Evolutionary conservation across 2,888 invertebrate genomes (phyloP).

Genomic region (Cremastinae sp.): DNA sequence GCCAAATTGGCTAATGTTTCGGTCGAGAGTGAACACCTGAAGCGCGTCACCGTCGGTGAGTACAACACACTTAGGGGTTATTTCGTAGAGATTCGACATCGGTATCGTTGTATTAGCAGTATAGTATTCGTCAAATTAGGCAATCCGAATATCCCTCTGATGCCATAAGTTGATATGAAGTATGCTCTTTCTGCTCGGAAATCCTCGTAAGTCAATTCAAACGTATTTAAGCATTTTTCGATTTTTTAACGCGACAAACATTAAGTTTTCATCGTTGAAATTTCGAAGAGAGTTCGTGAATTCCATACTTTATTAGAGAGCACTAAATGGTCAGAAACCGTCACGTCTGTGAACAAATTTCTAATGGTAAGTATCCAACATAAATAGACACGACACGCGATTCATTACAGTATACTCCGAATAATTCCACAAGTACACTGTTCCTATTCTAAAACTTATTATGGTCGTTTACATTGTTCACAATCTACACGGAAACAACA

Average conservation of each 20-base stretch:
- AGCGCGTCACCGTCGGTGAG: conserved; percentile 72
- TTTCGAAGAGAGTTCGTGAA: conserved; percentile 8
- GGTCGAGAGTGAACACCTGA: conserved; percentile 75
- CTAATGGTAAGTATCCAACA: conserved; percentile 48
- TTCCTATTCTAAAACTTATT: conserved; percentile 10
- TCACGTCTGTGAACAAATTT: conserved; percentile 25
- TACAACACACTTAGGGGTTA: conserved; percentile 63
- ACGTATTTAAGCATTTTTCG: no score
- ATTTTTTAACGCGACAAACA: neutral
- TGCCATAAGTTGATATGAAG: no score
- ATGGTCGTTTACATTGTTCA: conserved; percentile 21
- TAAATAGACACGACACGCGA: conserved; percentile 46
- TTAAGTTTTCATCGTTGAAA: neutral
- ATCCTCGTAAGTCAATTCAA: no score
- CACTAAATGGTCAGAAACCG: conserved; percentile 34
- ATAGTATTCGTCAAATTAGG: conserved; percentile 24
- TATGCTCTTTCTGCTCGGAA: neutral
- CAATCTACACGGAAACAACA: conserved; percentile 39
- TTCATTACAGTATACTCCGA: conserved; percentile 44
- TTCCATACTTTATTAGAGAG: conserved; percentile 30
- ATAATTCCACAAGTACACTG: conserved; percentile 41
- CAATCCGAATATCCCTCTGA: no score
- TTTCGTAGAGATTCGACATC: conserved; percentile 28
- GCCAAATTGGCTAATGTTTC: conserved; percentile 79
- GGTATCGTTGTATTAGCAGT: neutral